Evolutionary conservation across 2,888 invertebrate genomes (phyloP).

Genomic region (Podotricha telesiphe): DNA sequence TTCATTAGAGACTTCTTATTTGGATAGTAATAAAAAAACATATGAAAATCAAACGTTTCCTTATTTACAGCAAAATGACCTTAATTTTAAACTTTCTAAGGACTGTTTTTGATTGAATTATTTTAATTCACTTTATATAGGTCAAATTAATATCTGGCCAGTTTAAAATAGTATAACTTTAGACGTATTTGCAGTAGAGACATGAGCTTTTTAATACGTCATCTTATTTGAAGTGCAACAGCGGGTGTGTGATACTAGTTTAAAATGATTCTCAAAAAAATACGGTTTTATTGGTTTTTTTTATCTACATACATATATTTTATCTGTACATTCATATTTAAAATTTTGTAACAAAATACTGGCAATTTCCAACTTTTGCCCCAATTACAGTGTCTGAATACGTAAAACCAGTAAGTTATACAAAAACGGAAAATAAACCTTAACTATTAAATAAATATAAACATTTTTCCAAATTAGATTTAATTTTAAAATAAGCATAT

Average conservation of each 20-base stretch:
- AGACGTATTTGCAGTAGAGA: conserved; percentile 34
- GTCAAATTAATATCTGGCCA: conserved; percentile 42
- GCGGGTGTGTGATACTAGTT: conserved; percentile 18
- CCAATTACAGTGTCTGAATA: too few relatives aligned
- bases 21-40: conserved; percentile 15
- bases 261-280: not conserved
- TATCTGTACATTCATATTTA: too few relatives aligned
- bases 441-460: too few relatives aligned
- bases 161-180: conserved; percentile 41
- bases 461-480: too few relatives aligned
- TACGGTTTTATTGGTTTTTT: not conserved
- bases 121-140: conserved; percentile 28
- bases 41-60: conserved; percentile 11
- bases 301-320: too few relatives aligned
- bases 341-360: too few relatives aligned
- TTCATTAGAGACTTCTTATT: conserved; percentile 21
- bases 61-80: not conserved
- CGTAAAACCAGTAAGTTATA: too few relatives aligned
- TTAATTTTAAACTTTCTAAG: not conserved
- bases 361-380: too few relatives aligned
- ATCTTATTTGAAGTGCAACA: conserved; percentile 31
- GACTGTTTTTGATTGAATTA: conserved; percentile 12
- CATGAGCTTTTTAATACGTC: conserved; percentile 33
- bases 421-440: too few relatives aligned
- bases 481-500: too few relatives aligned